These are phyloP conservation scores for Rhabdomys pumilio DNA, from an alignment of 2,797 vertebrate genomes.

Conservation along the genomic window DNA sequence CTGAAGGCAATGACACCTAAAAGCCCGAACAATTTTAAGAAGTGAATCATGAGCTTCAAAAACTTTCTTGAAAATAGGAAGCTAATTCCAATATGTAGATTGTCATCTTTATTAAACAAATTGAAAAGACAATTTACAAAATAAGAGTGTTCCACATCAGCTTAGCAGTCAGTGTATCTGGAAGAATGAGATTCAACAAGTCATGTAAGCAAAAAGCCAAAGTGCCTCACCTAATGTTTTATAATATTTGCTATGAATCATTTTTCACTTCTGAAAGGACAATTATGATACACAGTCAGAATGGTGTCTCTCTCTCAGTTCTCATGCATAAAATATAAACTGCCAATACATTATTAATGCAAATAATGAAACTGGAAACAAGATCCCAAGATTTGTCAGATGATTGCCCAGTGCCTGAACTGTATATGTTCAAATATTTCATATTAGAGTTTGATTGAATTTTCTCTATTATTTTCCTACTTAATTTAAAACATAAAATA, in stretches of 20 bases:
- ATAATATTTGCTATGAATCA: conserved; percentile 79
- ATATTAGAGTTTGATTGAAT: conserved; percentile 58
- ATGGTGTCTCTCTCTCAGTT: conserved; percentile 73
- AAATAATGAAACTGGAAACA: conserved; percentile 82
- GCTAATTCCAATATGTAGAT: conserved; percentile 72
- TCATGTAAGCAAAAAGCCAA: conserved; percentile 78
- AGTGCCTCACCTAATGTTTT: conserved; percentile 76
- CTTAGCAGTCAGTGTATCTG: conserved; percentile 71
- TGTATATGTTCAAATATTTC: conserved; percentile 70
- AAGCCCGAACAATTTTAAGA: conserved; percentile 75
- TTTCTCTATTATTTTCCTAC: conserved; percentile 75
- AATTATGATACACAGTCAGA: conserved; percentile 77
- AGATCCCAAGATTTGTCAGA: background rate
- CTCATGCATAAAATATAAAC: conserved; percentile 88
- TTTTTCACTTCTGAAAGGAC: conserved; percentile 82
- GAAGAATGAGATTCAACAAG: conserved; percentile 77
- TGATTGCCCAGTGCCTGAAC: conserved; percentile 70
- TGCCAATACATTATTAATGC: conserved; percentile 86
- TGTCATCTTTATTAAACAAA: conserved; percentile 64
- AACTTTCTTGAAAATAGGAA: conserved; percentile 77
- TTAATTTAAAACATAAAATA: conserved; percentile 44
- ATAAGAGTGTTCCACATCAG: conserved; percentile 69
- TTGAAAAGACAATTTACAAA: conserved; percentile 84
- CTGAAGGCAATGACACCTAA: conserved; percentile 80
- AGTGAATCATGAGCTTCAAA: conserved; percentile 65